These are phyloP conservation scores for Mercenaria mercenaria DNA, from an alignment of 1,140 invertebrate species.

Conservation along the genomic window DNA sequence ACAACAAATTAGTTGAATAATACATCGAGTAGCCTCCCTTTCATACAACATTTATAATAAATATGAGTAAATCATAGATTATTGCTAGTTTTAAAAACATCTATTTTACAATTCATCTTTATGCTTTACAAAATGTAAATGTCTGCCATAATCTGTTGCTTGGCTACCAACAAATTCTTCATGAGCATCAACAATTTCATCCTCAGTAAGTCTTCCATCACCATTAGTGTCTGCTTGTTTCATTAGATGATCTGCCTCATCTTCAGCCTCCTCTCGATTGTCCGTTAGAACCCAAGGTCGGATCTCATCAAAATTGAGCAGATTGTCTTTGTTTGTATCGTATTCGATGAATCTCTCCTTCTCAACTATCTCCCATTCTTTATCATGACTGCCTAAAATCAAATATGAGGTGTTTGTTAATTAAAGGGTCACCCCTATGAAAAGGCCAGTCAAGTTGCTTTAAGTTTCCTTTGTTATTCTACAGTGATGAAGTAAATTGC, in stretches of 20 bases:
- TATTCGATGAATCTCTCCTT: slow-evolving; percentile 97
- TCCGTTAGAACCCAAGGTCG: slow-evolving; percentile 96
- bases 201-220: slow-evolving; percentile 93
- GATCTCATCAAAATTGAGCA: slow-evolving; percentile 93
- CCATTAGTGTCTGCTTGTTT: slow-evolving; percentile 95
- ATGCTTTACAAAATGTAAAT: slow-evolving; percentile 88
- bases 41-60: background rate
- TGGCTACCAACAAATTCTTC: slow-evolving; percentile 98
- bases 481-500: too few species aligned
- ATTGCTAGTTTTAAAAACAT: slow-evolving; percentile 11
- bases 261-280: slow-evolving; percentile 94
- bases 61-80: background rate
- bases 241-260: slow-evolving; percentile 97
- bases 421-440: too few species aligned
- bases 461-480: too few species aligned
- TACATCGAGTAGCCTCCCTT: too few species aligned
- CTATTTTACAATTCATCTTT: slow-evolving; percentile 70
- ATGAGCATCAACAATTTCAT: slow-evolving; percentile 95
- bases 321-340: slow-evolving; percentile 95
- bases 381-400: slow-evolving; percentile 89
- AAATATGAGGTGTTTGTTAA: too few species aligned
- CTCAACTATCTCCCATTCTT: slow-evolving; percentile 93
- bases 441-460: too few species aligned
- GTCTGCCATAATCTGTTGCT: slow-evolving; percentile 97
- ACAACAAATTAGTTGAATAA: too few species aligned